phyloP scores from a whole-genome alignment of 2,888 invertebrate genomes.

The Cheilosia urbana region DNA sequence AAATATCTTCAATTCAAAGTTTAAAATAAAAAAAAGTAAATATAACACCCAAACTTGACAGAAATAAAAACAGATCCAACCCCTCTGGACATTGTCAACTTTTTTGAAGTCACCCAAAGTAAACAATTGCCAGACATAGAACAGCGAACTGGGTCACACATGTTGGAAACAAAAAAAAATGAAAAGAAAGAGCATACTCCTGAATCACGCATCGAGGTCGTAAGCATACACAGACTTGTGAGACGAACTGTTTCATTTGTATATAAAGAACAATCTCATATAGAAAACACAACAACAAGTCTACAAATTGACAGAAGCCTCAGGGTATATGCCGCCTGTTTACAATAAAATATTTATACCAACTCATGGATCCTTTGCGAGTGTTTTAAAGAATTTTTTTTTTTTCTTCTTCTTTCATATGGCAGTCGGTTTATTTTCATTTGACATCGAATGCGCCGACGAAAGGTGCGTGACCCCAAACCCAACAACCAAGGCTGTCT shows the following conservation, averaged over 20 bases:
- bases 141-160: conserved; percentile 27
- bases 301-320: conserved; percentile 34
- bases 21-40: background rate
- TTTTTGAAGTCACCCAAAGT: conserved; percentile 10
- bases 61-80: background rate
- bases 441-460: background rate
- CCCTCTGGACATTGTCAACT: conserved; percentile 3
- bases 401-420: background rate
- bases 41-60: background rate
- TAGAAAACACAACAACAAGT: background rate
- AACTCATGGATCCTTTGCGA: conserved; percentile 6
- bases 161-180: background rate
- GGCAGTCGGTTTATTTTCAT: background rate
- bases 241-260: background rate
- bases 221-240: background rate
- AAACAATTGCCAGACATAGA: conserved; percentile 33
- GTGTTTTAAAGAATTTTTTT: background rate
- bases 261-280: conserved; percentile 3
- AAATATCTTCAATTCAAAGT: background rate
- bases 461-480: background rate
- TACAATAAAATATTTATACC: conserved; percentile 39
- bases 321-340: conserved; percentile 18
- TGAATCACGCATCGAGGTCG: conserved; percentile 27
- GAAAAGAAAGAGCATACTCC: background rate
- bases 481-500: background rate